Evolutionary conservation across 2,797 vertebrate species (phyloP).

Genomic region (Gallinago stenura): DNA sequence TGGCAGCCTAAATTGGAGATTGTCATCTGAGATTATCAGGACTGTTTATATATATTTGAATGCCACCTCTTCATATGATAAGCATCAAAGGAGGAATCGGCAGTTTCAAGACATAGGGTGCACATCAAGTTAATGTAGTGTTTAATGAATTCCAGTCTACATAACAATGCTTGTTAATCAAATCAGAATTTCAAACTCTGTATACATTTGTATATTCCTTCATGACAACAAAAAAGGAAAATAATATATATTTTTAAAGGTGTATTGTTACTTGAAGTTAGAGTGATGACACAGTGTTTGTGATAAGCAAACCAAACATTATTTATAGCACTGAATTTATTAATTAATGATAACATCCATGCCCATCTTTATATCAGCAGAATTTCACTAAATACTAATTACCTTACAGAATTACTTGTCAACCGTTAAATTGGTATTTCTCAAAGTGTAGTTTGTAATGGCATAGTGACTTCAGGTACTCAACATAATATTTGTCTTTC

Average conservation of each 20-base stretch:
- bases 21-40: neutral
- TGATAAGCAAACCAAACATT: neutral
- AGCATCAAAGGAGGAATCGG: neutral
- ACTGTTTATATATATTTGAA: neutral
- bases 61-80: neutral
- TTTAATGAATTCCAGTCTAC: conserved; percentile 38
- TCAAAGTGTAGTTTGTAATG: neutral
- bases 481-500: neutral
- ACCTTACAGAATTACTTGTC: neutral
- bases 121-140: neutral
- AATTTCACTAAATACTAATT: neutral
- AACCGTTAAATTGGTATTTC: neutral
- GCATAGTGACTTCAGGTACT: neutral
- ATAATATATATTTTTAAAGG: neutral
- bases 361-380: neutral
- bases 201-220: neutral
- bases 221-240: neutral
- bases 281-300: neutral
- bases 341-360: neutral
- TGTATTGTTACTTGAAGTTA: neutral
- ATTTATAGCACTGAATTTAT: neutral
- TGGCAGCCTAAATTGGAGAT: neutral
- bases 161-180: conserved; percentile 6
- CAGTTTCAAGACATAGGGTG: neutral
- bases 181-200: conserved; percentile 16